Percentiles rank a stretch among this genome's conserved stretches.
Evolutionary conservation across 2,888 invertebrate genomes (phyloP).

Genomic region (Phyllotreta striolata): DNA sequence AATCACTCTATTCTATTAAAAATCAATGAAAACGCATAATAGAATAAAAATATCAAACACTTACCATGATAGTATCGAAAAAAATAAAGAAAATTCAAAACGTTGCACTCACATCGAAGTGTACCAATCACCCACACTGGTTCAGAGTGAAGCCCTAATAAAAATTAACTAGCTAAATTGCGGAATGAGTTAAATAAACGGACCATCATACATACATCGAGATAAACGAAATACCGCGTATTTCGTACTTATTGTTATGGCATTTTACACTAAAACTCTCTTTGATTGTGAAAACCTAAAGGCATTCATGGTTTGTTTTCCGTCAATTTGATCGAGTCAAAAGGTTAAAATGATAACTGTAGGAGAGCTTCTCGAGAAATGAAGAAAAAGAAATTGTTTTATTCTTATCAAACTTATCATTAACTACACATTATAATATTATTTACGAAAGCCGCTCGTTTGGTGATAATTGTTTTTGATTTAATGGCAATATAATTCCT

Average conservation of each 20-base stretch:
- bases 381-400: conserved; percentile 35
- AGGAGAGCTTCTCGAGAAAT: neutral
- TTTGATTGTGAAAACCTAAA: neutral
- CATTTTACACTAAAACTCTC: neutral
- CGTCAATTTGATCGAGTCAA: conserved; percentile 1
- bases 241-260: neutral
- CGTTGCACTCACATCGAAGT: conserved; percentile 21
- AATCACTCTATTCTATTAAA: no score
- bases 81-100: conserved; percentile 16
- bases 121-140: conserved; percentile 33
- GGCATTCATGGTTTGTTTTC: neutral
- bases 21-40: no score
- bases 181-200: conserved; percentile 46
- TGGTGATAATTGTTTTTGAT: conserved; percentile 7
- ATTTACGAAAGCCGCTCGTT: conserved; percentile 22
- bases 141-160: conserved; percentile 41
- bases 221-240: conserved; percentile 2
- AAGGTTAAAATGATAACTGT: conserved; percentile 5
- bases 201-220: conserved; percentile 36
- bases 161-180: conserved; percentile 53
- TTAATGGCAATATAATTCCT: conserved; percentile 9
- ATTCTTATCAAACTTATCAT: conserved; percentile 45
- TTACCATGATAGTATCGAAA: conserved; percentile 29
- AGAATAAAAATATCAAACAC: neutral
- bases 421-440: conserved; percentile 42